Conservation (phyloP, 2,797 vertebrate species). For the Alauda arvensis region DNA sequence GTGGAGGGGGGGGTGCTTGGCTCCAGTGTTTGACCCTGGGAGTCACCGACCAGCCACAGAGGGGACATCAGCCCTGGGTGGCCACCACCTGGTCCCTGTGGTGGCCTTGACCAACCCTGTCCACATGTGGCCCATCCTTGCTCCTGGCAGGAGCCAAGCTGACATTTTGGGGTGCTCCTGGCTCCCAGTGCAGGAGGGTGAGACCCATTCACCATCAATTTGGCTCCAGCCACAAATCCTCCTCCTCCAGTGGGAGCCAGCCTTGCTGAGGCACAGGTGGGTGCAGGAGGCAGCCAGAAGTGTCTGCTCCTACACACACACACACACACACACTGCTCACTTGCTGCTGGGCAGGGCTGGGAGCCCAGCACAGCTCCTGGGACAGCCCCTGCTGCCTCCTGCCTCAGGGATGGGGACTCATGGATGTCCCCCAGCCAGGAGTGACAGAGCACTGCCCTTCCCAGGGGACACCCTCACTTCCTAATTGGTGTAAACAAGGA, state of each 20-base stretch:
- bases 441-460: not conserved
- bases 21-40: not conserved
- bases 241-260: fast-evolving
- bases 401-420: not conserved
- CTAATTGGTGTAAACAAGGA: not conserved
- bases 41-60: fast-evolving
- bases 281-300: not conserved
- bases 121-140: not conserved
- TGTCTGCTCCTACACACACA: not conserved
- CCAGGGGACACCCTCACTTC: not conserved
- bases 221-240: not conserved
- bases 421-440: not conserved
- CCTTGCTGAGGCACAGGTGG: fast-evolving
- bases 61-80: not conserved
- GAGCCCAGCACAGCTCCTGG: not conserved
- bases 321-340: not conserved
- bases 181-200: not conserved
- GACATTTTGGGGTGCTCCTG: not conserved
- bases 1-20: not conserved
- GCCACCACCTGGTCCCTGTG: not conserved
- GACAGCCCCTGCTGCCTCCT: not conserved
- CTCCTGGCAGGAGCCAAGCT: not conserved
- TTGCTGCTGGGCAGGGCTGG: not conserved
- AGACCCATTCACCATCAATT: fast-evolving
- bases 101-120: fast-evolving